Evolutionary conservation across 2,888 invertebrate genomes (phyloP).

Genomic region (Helicoverpa assulta): DNA sequence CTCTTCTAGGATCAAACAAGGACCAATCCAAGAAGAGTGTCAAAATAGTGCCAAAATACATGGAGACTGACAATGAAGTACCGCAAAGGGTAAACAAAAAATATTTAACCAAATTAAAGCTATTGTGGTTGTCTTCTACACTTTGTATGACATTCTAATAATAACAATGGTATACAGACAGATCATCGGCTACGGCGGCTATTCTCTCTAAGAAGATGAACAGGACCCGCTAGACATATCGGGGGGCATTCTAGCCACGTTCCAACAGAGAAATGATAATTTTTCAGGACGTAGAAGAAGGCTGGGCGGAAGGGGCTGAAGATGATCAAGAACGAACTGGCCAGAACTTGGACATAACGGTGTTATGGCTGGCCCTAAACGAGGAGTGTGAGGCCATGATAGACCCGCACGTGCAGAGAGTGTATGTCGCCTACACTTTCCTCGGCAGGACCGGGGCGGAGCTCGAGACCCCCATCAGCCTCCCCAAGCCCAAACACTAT

Average conservation of each 20-base stretch:
- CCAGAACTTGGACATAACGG: conserved; percentile 71
- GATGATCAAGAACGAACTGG: not conserved
- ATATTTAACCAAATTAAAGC: not conserved
- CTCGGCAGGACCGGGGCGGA: conserved; percentile 76
- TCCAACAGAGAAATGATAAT: not conserved
- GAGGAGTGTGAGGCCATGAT: conserved; percentile 78
- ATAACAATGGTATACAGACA: not conserved
- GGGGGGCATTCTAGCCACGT: not conserved
- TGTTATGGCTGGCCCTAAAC: conserved; percentile 79
- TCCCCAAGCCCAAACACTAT: conserved; percentile 77
- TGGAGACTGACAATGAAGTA: conserved; percentile 11
- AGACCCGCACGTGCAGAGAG: conserved; percentile 67
- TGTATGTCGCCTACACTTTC: conserved; percentile 78
- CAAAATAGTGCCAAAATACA: conserved; percentile 41
- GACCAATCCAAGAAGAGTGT: conserved; percentile 61
- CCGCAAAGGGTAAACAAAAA: conserved; percentile 29
- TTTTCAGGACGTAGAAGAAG: conserved; percentile 27
- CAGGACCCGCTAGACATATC: too few relatives aligned
- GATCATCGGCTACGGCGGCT: too few relatives aligned
- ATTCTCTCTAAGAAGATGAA: too few relatives aligned
- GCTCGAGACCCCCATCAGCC: conserved; percentile 75
- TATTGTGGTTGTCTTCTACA: not conserved
- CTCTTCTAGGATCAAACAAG: conserved; percentile 49
- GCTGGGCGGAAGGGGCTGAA: not conserved
- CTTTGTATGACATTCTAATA: not conserved